Conservation (phyloP, 2,113 vertebrate species). For the Psittacus erithacus region DNA sequence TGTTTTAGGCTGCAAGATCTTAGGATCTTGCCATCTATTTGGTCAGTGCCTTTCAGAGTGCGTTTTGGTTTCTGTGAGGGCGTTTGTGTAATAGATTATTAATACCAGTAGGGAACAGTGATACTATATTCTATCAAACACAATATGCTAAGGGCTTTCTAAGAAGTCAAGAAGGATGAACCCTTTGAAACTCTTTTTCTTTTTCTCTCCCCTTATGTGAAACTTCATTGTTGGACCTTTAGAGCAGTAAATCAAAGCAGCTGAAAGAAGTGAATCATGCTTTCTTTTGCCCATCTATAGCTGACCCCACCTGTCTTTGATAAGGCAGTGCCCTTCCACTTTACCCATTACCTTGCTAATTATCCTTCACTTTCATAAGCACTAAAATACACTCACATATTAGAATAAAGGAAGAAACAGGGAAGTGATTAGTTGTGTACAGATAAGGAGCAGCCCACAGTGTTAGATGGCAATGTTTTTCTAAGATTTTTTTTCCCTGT, state of each 20-base stretch:
- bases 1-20: neutral
- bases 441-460: conserved; percentile 37
- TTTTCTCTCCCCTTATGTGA: conserved; percentile 32
- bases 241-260: conserved; percentile 54
- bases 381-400: conserved; percentile 18
- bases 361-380: conserved; percentile 49
- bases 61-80: neutral
- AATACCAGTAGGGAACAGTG: neutral
- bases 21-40: neutral
- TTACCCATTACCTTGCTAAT: conserved; percentile 32
- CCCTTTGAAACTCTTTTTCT: conserved; percentile 30
- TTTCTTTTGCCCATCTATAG: neutral
- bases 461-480: neutral
- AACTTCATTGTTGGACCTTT: conserved; percentile 36
- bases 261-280: neutral
- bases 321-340: conserved; percentile 27
- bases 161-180: neutral
- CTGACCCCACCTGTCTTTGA: conserved; percentile 46
- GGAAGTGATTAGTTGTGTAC: conserved; percentile 37
- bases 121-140: neutral
- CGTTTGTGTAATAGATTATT: neutral
- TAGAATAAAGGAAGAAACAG: conserved; percentile 30
- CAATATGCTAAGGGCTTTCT: conserved; percentile 14
- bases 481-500: neutral
- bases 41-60: neutral